Evolutionary conservation across 1,140 invertebrate genomes (phyloP).

Genomic region (Grapholita molesta): DNA sequence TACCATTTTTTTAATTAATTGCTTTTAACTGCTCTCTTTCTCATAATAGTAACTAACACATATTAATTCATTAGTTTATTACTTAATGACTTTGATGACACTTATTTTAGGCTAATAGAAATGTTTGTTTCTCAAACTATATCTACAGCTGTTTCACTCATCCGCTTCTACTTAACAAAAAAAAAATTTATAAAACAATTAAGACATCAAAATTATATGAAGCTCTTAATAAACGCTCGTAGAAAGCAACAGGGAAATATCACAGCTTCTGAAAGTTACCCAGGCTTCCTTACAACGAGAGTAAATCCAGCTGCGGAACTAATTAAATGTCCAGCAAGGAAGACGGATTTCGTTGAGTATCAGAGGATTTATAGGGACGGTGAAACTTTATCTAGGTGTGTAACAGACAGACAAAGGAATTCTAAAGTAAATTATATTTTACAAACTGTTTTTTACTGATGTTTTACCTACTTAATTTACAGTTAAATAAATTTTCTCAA

Average conservation of each 20-base stretch:
- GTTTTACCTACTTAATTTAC: not conserved
- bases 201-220: not conserved
- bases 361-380: not conserved
- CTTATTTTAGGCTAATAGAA: not conserved
- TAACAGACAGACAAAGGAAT: not conserved
- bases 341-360: slow-evolving; percentile 7
- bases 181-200: not conserved
- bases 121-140: too few relatives aligned
- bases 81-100: not conserved
- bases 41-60: too few relatives aligned
- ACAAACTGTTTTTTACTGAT: too few relatives aligned
- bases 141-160: not conserved
- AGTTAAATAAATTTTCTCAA: not conserved
- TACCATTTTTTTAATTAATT: too few relatives aligned
- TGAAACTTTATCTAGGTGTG: not conserved
- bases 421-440: not conserved
- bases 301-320: slow-evolving; percentile 34
- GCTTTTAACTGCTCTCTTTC: too few relatives aligned
- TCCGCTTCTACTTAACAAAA: not conserved
- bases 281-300: not conserved
- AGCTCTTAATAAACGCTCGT: not conserved
- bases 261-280: not conserved
- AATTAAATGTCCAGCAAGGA: slow-evolving; percentile 33
- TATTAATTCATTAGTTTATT: not conserved
- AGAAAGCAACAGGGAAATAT: not conserved